These are phyloP conservation scores for Spinibarbus caldwelli DNA, from an alignment of 2,797 vertebrate species.

Conservation along the genomic window DNA sequence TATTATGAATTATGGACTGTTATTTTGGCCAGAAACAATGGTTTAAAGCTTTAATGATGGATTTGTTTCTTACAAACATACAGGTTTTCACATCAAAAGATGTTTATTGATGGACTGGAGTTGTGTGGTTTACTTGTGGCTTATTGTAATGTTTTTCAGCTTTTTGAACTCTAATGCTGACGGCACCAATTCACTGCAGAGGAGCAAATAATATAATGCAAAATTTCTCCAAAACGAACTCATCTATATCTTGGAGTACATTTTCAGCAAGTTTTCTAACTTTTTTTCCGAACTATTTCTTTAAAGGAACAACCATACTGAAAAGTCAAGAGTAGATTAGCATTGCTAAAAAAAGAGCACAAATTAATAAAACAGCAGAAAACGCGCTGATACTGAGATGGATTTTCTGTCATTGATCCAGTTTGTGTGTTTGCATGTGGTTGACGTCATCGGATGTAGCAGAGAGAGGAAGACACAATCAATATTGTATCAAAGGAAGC, in stretches of 20 bases:
- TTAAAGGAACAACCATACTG: not conserved
- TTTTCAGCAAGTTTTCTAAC: not conserved
- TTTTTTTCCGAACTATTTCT: not conserved
- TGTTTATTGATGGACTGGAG: not conserved
- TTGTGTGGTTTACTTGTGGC: not conserved
- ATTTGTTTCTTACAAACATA: not conserved
- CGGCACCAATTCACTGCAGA: too few species aligned
- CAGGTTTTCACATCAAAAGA: not conserved
- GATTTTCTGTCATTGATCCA: not conserved
- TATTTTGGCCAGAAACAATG: not conserved
- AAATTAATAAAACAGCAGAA: not conserved
- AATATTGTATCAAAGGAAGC: constrained; percentile 28
- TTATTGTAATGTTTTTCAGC: not conserved
- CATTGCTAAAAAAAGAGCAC: not conserved
- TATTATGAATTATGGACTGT: not conserved
- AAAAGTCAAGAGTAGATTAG: not conserved
- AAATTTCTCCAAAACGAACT: not conserved
- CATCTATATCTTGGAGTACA: not conserved
- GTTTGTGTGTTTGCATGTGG: constrained; percentile 5
- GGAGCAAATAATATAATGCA: too few species aligned
- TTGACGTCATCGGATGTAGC: constrained; percentile 7
- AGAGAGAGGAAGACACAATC: not conserved
- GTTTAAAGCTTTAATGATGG: not conserved
- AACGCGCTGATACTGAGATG: not conserved
- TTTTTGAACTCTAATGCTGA: not conserved